Base-by-base conservation (phyloP, 1,140 invertebrate genomes). In the Meteorus sp. region DNA sequence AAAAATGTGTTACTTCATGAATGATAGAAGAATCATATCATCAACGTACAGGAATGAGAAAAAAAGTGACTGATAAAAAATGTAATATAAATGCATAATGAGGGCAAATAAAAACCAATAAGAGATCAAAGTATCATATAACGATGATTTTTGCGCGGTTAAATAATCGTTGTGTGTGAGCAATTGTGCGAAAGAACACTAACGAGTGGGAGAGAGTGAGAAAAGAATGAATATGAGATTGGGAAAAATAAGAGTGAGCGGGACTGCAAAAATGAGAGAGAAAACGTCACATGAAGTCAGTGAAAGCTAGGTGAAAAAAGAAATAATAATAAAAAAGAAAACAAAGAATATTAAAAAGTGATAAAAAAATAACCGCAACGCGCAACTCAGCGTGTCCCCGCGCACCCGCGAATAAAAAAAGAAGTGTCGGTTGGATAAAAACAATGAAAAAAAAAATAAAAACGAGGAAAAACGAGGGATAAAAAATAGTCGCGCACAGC, bases 371-470 rank as follows among this genome's bases (percentile, higher is more conserved):
- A 66, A 67, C 61, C 60, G 55, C 62, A 71, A 64, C 65, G 60
- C 50, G 44, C 60, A 59, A 68, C 65, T 56, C 54, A 45, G 66
- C 56, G 65, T 62, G 65, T 44, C 48, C n/a, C n/a, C n/a, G n/a
- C n/a, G n/a, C n/a, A n/a, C n/a, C 53, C 27, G 61, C 61, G 56
- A 62, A 68, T 67, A 70, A 64, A 39, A 52, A 52, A 45, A 35
- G 33, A 52, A 52, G 50, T 52, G 50, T 52, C 37, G 50, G 33
- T 15, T 9, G 29, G 19, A 52, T 37, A 60, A 70, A 67, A 65
- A 54, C 48, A 53, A 60, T 17, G 19, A 56, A 62, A 71, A 63
- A 70, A 70, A 67, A 71, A 67, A 70, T n/a, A n/a, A n/a, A n/a
- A n/a, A n/a, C n/a, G n/a, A n/a, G n/a, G n/a, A n/a, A n/a, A n/a